A percentile compares a stretch with the other conserved stretches of the same genome.
Evolutionary conservation across 2,888 invertebrate species (phyloP).

Genomic region (Hydrotaea cyrtoneurina): DNA sequence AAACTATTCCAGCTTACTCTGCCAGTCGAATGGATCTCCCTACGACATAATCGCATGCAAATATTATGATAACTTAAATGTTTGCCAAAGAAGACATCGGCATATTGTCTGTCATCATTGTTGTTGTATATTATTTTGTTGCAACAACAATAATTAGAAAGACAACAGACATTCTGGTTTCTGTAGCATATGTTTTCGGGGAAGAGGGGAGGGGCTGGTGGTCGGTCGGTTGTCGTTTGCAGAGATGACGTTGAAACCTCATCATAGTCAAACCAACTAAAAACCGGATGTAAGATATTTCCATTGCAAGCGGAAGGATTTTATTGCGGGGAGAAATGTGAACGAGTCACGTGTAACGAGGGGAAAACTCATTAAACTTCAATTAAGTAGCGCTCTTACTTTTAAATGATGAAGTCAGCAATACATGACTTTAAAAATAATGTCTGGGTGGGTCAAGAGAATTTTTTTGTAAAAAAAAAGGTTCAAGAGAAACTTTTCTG

Average conservation of each 20-base stretch:
- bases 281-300: not conserved
- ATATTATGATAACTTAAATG: not conserved
- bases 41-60: not conserved
- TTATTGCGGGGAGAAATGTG: not conserved
- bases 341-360: not conserved
- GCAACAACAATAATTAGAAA: not conserved
- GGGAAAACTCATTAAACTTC: too few relatives aligned
- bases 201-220: not conserved
- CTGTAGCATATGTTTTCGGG: constrained; percentile 6
- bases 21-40: not conserved
- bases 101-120: not conserved
- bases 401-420: too few relatives aligned
- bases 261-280: not conserved
- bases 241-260: not conserved
- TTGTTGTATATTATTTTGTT: not conserved
- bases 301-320: not conserved
- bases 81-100: not conserved
- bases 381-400: too few relatives aligned
- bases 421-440: too few relatives aligned
- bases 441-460: too few relatives aligned
- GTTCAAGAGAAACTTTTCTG: not conserved
- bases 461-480: not conserved
- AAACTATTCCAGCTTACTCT: not conserved
- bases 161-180: not conserved
- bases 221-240: not conserved